Conservation (phyloP, 2,888 invertebrate species). For the Papilio demoleus region DNA sequence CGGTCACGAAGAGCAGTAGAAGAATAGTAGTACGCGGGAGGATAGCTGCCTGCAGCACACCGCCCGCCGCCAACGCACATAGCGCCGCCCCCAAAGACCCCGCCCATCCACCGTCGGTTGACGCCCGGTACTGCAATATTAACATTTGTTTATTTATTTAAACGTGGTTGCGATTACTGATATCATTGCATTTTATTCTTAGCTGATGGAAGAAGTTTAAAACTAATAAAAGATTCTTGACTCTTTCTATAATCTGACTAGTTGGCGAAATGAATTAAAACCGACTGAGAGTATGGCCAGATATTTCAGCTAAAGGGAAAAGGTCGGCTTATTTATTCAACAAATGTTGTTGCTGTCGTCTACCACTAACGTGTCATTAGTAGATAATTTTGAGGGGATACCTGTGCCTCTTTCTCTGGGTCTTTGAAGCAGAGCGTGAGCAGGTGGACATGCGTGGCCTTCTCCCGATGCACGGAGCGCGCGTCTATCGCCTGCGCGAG, state of each 20-base stretch:
- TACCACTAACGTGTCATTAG: too few relatives aligned
- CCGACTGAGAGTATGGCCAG: too few relatives aligned
- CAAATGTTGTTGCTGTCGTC: too few relatives aligned
- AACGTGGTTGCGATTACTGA: too few relatives aligned
- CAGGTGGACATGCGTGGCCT: conserved; percentile 93
- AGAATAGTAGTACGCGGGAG: conserved; percentile 93
- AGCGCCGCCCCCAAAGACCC: conserved; percentile 91
- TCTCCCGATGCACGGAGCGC: conserved; percentile 94
- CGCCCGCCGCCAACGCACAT: conserved; percentile 89
- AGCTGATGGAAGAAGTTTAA: too few relatives aligned
- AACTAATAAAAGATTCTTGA: too few relatives aligned
- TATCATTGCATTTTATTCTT: too few relatives aligned
- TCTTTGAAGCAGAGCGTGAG: conserved; percentile 94
- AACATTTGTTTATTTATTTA: not conserved
- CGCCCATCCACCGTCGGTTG: conserved; percentile 93
- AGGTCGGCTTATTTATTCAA: too few relatives aligned
- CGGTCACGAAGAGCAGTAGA: conserved; percentile 92
- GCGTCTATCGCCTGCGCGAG: conserved; percentile 96
- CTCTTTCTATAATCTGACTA: too few relatives aligned
- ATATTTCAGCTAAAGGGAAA: too few relatives aligned
- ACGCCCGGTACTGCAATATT: conserved; percentile 89
- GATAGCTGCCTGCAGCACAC: conserved; percentile 89
- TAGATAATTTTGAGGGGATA: too few relatives aligned
- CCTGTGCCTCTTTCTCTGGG: conserved; percentile 91
- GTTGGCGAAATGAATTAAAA: too few relatives aligned